phyloP scores from a whole-genome alignment of 2,888 invertebrate genomes.

The Dioctria linearis region DNA sequence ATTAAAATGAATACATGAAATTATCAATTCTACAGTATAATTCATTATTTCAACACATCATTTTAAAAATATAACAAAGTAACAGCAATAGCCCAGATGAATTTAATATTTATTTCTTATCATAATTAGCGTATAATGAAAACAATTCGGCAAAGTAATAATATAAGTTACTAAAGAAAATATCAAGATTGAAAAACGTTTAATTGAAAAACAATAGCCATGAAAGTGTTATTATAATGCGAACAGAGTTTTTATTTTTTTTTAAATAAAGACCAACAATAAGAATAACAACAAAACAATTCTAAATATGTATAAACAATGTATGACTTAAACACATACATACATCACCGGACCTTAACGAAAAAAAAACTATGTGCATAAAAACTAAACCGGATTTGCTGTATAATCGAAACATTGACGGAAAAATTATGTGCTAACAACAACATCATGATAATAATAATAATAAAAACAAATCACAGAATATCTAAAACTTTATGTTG shows the following conservation, averaged over 20 bases:
- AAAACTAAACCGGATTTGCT: not conserved
- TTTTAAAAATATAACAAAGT: not conserved
- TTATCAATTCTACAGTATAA: not conserved
- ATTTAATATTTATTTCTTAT: constrained; percentile 20
- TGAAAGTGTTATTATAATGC: constrained; percentile 8
- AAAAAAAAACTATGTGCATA: not conserved
- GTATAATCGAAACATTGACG: not conserved
- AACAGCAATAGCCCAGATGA: constrained; percentile 43
- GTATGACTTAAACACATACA: not conserved
- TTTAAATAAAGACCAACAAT: not conserved
- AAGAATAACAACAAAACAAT: not conserved
- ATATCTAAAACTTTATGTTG: constrained; percentile 43
- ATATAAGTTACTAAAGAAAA: not conserved
- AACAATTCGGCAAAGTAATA: not conserved
- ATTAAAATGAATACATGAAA: not conserved
- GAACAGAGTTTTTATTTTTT: constrained; percentile 25
- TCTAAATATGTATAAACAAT: not conserved
- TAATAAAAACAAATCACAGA: not conserved
- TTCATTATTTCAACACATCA: not conserved
- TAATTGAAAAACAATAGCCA: constrained; percentile 34
- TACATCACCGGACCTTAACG: constrained; percentile 9
- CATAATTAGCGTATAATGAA: not conserved
- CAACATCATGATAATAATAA: constrained; percentile 1
- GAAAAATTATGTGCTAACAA: not conserved
- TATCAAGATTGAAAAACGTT: not conserved